Base-by-base conservation (phyloP, 1,140 invertebrate genomes). In the Halyomorpha halys region DNA sequence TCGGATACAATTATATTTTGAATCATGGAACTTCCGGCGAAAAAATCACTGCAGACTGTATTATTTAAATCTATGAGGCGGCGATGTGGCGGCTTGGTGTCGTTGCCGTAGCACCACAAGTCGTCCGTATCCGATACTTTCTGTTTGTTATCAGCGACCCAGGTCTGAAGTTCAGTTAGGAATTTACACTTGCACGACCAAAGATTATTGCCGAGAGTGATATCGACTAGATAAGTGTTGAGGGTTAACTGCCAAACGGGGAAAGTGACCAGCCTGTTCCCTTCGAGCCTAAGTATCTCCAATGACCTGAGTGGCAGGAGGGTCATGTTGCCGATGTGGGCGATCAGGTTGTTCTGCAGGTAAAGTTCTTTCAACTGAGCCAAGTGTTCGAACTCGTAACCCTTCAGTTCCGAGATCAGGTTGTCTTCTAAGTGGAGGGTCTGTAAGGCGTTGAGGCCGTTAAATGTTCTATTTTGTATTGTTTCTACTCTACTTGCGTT, bases 181-280 rank as follows among this genome's bases (percentile, higher is more conserved):
- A 91, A 94, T 71, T 89, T 86, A 76, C 91, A 96, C 59, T 89
- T 85, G 72, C 92, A 96, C 30, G 86, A 89, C 91, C 91, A 94
- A 3, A 82, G 81, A 73, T 96, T 96, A 61, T 85, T 82, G 0
- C 85, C 86, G 11, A 96, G 76, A 1, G 82, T 83, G 15, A 94
- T 73, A 66, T 87, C 82, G 45, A 79, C 81, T 63, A 96, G 75
- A 45, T 82, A 80, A 11, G 80, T 77, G 73, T 91, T 90, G 44
- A 83, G 76, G 39, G 82, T 83, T 54, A 93, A 80, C 70, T 86
- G 87, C 90, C 90, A 94, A 14, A 94, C 83, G 49, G 89, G 83
- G 74, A 91, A 89, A 19, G 84, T 84, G 13, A 86, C 80, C 61
- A 96, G 73, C 39, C 82, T 83, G 76, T 96, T 96, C 5, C 90